These are phyloP conservation scores for Catharus ustulatus DNA, from an alignment of 2,797 vertebrate species.

Conservation along the genomic window DNA sequence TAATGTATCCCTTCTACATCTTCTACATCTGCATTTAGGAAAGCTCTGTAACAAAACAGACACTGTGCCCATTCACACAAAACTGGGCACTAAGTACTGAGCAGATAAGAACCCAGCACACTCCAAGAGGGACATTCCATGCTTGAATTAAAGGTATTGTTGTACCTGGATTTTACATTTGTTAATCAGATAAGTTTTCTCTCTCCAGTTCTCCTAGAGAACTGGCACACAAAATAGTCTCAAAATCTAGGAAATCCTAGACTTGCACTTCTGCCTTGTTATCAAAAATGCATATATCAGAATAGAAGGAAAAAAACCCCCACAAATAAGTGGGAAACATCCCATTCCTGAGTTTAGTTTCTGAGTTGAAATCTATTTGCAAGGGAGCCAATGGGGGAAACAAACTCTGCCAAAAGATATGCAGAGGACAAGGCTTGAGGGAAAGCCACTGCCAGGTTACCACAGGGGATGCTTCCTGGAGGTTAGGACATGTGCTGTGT, in stretches of 20 bases:
- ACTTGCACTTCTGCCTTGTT: neutral
- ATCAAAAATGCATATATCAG: neutral
- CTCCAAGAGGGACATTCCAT: neutral
- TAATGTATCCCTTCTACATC: neutral
- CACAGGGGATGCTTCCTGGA: neutral
- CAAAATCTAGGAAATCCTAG: neutral
- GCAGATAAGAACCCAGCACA: neutral
- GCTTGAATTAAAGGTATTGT: neutral
- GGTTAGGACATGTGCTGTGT: neutral
- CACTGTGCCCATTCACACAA: neutral
- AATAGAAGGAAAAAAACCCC: neutral
- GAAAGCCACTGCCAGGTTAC: neutral
- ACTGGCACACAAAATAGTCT: neutral
- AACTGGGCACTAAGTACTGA: neutral
- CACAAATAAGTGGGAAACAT: neutral
- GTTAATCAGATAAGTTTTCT: neutral
- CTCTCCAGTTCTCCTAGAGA: neutral
- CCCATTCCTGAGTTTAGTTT: neutral
- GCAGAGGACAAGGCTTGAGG: neutral
- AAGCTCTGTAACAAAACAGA: neutral
- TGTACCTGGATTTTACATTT: conserved; percentile 6
- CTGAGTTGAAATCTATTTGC: neutral
- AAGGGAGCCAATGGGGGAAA: neutral
- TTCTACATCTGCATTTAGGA: neutral
- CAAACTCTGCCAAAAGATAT: neutral